Evolutionary conservation across 2,113 vertebrate genomes (phyloP), one percentile per base, ranked within the genome.

Genomic region (Nannospalax galili): DNA sequence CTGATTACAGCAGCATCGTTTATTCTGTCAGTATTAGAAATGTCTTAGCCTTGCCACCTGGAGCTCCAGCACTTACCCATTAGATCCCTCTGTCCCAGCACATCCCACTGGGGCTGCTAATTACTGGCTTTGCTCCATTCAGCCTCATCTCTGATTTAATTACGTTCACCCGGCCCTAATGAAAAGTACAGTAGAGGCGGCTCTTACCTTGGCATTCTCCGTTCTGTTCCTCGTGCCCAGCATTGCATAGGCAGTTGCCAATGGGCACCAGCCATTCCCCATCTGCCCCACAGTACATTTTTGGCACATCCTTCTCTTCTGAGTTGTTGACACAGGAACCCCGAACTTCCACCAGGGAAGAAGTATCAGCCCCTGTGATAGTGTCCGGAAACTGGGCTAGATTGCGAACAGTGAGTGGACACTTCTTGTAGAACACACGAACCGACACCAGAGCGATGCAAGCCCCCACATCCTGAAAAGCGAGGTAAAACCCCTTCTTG

Each of bases 261-360:
- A 99, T 99, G 96, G 99, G 99, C 91, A 99, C 99, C 98, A 99
- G 98, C 99, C 99, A 99, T 93, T 99, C 99, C 0, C 99, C 99
- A 95, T 99, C 99, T 92, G 99, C 99, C 92, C 99, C 99, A 3
- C 99, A 99, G 98, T 99, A 99, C 99, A 99, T 99, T 98, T 99
- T 99, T 95, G 99, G 99, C 98, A 99, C 99, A 97, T 99, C 99
- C 97, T 99, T 99, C 97, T 99, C 99, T 97, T 99, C 99, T 0
- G 99, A 99, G 98, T 99, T 99, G 98, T 99, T 99, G 98, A 99
- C 99, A 58, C 99, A 99, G 20, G 99, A 99, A 96, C 99, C 99
- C 0, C 99, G 99, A 94, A 99, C 99, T 97, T 99, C 99, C 98
- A 99, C 99, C 95, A 99, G 98, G 0, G 99, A 99, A 56, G 99